A percentile compares a stretch with the other conserved stretches of the same genome.
phyloP scores from a whole-genome alignment of 2,797 vertebrate genomes.

The Phoeniculus purpureus region DNA sequence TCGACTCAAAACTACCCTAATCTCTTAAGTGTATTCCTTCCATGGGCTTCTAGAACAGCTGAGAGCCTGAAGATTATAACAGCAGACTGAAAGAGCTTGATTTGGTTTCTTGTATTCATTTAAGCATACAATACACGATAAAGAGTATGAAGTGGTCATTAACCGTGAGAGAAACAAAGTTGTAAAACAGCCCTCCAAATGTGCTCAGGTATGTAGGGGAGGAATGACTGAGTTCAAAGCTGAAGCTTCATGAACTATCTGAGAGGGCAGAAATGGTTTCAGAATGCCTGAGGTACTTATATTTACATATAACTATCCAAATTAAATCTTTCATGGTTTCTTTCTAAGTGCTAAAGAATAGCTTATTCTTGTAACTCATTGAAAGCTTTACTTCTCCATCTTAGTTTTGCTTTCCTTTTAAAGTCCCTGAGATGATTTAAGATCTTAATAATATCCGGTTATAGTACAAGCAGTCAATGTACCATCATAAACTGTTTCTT shows the following conservation, averaged over 20 bases:
- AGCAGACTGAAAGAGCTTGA: neutral
- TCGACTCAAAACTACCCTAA: neutral
- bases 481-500: neutral
- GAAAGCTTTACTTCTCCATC: neutral
- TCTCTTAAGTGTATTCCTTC: neutral
- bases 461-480: neutral
- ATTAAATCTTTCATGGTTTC: neutral
- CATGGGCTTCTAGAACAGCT: neutral
- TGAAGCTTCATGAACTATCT: neutral
- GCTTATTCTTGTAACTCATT: neutral
- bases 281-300: neutral
- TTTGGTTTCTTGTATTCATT: neutral
- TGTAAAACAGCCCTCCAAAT: neutral
- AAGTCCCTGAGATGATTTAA: neutral
- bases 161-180: neutral
- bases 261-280: neutral
- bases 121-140: neutral
- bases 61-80: neutral
- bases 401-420: neutral
- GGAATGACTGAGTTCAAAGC: rapidly evolving
- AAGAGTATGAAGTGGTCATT: neutral
- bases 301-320: neutral
- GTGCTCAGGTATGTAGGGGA: rapidly evolving
- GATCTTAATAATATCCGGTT: neutral
- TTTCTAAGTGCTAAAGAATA: neutral